These are phyloP conservation scores for Nephrocerus scutellatus DNA, from an alignment of 2,888 invertebrate genomes.

Conservation along the genomic window DNA sequence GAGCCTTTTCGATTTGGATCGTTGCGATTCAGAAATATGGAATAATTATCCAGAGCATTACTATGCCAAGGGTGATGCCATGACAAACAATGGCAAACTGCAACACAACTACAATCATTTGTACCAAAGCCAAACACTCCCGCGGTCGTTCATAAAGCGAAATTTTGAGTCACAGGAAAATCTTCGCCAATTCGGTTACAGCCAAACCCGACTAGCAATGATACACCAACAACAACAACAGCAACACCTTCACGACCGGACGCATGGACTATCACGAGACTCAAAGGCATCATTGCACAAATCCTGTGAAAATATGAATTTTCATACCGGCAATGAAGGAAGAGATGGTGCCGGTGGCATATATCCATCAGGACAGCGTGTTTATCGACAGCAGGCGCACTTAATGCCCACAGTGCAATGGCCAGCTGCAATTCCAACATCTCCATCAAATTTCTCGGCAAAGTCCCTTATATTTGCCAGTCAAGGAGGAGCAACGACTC, in stretches of 20 bases:
- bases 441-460: conserved; percentile 39
- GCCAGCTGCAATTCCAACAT: conserved; percentile 45
- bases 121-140: conserved; percentile 43
- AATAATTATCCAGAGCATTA: conserved; percentile 22
- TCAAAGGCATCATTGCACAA: conserved; percentile 3
- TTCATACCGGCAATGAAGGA: conserved; percentile 1
- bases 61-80: conserved; percentile 22
- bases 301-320: conserved; percentile 12
- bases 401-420: conserved; percentile 34
- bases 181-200: conserved; percentile 15
- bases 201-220: too few relatives aligned
- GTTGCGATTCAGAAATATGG: conserved; percentile 27
- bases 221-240: conserved; percentile 28
- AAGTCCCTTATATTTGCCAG: conserved; percentile 33
- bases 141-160: conserved; percentile 42
- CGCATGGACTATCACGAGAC: conserved; percentile 8
- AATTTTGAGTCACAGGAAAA: conserved; percentile 34
- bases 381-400: conserved; percentile 16
- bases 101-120: conserved; percentile 22
- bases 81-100: conserved; percentile 22
- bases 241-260: conserved; percentile 25
- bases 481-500: too few relatives aligned
- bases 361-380: conserved; percentile 14
- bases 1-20: conserved; percentile 31
- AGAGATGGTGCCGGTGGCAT: conserved; percentile 6